Conservation (phyloP, 2,113 vertebrate genomes). For the Vulpes ferrilata region DNA sequence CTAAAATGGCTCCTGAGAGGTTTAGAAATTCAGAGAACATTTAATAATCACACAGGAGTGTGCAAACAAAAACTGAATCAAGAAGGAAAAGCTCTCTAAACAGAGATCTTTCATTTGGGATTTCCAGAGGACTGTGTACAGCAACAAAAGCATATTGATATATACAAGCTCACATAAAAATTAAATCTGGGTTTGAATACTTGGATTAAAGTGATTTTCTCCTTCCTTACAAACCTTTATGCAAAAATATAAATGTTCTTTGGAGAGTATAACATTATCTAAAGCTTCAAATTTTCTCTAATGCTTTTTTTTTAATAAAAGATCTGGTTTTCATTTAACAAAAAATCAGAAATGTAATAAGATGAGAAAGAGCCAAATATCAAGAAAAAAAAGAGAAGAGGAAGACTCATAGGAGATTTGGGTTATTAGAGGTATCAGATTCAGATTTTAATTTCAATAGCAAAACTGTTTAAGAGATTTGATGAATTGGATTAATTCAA, state of each 20-base stretch:
- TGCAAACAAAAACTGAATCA: not conserved
- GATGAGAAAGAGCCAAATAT: not conserved
- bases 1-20: not conserved
- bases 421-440: not conserved
- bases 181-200: not conserved
- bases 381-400: not conserved
- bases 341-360: not conserved
- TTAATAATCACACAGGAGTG: not conserved
- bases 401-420: not conserved
- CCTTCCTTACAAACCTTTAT: not conserved
- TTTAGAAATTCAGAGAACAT: not conserved
- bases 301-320: not conserved
- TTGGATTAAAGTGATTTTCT: not conserved
- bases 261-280: not conserved
- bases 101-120: not conserved
- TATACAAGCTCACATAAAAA: not conserved
- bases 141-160: not conserved
- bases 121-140: not conserved
- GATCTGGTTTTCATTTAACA: not conserved
- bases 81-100: not conserved
- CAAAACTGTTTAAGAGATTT: not conserved
- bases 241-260: not conserved
- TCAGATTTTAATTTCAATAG: not conserved
- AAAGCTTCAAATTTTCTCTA: not conserved
- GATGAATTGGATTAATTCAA: not conserved